Evolutionary conservation across 2,797 vertebrate genomes (phyloP), one percentile per base, ranked within the genome.

Genomic region (Brachyrhaphis roseni): DNA sequence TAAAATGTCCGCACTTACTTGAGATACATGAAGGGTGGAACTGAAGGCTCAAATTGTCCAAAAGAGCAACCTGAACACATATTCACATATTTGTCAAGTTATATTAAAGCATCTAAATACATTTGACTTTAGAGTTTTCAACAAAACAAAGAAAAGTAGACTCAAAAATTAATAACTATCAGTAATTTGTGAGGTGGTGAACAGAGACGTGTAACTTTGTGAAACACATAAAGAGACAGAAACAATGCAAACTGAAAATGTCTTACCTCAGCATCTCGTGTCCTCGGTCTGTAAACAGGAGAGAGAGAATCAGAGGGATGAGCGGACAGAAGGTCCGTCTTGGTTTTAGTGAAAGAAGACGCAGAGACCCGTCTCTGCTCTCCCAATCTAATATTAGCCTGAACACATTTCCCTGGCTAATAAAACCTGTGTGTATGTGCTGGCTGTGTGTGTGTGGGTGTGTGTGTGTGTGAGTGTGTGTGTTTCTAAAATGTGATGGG

Each of bases 341-440:
- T 77, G 79, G 80, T 90, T 89, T 90, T 80, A 82, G 89, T 84
- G 89, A 92, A 91, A 84, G 87, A 92, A 92, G 84, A 90, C 28
- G 64, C 77, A 85, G 86, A 87, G 88, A 91, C 88, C 83, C 87
- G 39, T 83, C 90, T 90, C 92, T 79, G 82, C 84, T 92, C 85
- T 87, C 88, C 71, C 88, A 87, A 87, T 95, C 96, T 97, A 97
- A 96, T 95, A 97, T 96, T 96, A 97, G 96, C 91, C 88, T 2
- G 2, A 81, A 74, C 95, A 94, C 90, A 92, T 93, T 96, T 96
- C 92, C 93, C 83, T 89, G 82, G 87, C 87, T 84, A 91, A 85
- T 91, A 91, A 80, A 86, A 83, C 76, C 8, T 82, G 82, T 76
- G 51, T 23, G 79, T 68, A 49, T 73, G 76, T 74, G 59, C n/a